These are phyloP conservation scores for Yasuhikotakia modesta DNA, from an alignment of 2,797 vertebrate genomes.

Conservation along the genomic window DNA sequence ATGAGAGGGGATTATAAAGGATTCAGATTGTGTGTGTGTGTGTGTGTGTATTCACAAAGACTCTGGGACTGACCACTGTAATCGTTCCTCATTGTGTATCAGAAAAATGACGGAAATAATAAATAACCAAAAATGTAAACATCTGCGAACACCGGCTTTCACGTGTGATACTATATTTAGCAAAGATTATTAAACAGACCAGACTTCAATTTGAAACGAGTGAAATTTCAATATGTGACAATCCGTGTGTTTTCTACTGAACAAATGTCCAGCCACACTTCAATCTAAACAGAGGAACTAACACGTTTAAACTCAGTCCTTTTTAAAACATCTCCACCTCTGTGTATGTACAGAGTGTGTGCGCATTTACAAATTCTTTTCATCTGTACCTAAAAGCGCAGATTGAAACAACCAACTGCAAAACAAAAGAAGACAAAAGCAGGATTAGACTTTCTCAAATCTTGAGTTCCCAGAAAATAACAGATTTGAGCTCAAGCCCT, in stretches of 20 bases:
- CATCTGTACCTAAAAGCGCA: conserved; percentile 43
- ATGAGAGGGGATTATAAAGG: conserved; percentile 31
- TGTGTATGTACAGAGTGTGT: conserved; percentile 13
- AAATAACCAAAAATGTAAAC: conserved; percentile 37
- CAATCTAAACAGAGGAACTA: not conserved
- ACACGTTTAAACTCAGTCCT: conserved; percentile 22
- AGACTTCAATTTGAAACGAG: not conserved
- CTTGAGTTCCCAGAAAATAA: conserved; percentile 42
- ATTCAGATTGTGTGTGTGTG: conserved; percentile 37
- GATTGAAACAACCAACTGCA: conserved; percentile 27
- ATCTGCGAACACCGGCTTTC: conserved; percentile 25
- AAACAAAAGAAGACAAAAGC: conserved; percentile 46
- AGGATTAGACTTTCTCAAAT: conserved; percentile 48
- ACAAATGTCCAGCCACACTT: not conserved
- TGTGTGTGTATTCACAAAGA: conserved; percentile 15
- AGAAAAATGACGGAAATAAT: conserved; percentile 39
- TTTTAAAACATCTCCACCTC: conserved; percentile 10
- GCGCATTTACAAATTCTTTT: conserved; percentile 25
- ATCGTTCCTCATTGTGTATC: conserved; percentile 35
- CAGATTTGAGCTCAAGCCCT: conserved; percentile 42
- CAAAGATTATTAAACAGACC: conserved; percentile 21
- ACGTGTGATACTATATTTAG: conserved; percentile 22
- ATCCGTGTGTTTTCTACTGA: not conserved
- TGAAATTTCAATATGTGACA: not conserved
- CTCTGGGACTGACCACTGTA: conserved; percentile 41